These are phyloP conservation scores for Zaprionus capensis DNA, from an alignment of 1,140 invertebrate genomes.

Conservation along the genomic window DNA sequence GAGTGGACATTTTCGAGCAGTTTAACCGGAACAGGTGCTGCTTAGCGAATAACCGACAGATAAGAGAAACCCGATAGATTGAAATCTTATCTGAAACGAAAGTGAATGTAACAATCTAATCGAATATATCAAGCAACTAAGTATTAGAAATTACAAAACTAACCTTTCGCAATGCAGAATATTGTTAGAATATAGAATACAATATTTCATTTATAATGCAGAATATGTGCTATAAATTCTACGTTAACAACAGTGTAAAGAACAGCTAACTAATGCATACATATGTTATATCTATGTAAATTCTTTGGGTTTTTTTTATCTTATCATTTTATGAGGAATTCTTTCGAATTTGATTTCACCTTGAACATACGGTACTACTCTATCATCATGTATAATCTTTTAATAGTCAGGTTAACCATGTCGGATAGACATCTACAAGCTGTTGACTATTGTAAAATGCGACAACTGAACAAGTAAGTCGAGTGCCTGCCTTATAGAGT, in stretches of 20 bases:
- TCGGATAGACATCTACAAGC: slow-evolving; percentile 15
- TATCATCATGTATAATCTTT: neutral
- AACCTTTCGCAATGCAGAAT: neutral
- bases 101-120: slow-evolving; percentile 3
- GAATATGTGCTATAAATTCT: neutral
- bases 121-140: neutral
- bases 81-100: neutral
- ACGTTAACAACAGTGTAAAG: neutral
- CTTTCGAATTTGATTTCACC: neutral
- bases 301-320: neutral
- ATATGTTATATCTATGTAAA: neutral
- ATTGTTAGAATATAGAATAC: neutral
- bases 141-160: neutral
- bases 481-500: neutral
- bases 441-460: neutral
- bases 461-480: neutral
- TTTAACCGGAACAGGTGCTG: slow-evolving; percentile 5
- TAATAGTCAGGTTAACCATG: neutral
- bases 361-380: neutral
- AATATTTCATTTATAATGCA: neutral
- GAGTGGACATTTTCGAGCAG: slow-evolving; percentile 18
- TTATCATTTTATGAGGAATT: neutral
- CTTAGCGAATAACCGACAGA: neutral
- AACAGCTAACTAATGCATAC: neutral
- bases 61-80: neutral